A percentile compares a stretch with the other conserved stretches of the same genome.
Conservation (phyloP, 2,888 invertebrate species). For the Drosophila recens region DNA sequence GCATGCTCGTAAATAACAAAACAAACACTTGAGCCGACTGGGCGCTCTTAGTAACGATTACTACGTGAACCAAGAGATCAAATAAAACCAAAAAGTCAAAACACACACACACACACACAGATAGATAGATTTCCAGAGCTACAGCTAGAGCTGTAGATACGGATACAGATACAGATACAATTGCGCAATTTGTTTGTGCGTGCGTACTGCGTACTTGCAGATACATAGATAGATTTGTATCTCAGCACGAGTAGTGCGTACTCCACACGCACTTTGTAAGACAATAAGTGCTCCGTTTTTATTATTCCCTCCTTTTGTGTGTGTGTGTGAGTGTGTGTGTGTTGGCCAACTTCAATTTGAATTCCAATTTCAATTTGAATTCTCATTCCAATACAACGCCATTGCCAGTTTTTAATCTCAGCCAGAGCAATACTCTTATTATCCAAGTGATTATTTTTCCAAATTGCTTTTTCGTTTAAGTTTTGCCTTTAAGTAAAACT, state of each 20-base stretch:
- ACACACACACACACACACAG: constrained; percentile 8
- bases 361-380: constrained; percentile 14
- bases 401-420: constrained; percentile 23
- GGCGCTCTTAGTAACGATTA: constrained; percentile 36
- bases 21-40: constrained; percentile 63
- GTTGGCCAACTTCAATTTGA: constrained; percentile 26
- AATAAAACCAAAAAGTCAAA: constrained; percentile 1
- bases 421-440: constrained; percentile 4
- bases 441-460: constrained; percentile 11
- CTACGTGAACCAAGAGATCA: constrained; percentile 37
- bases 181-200: constrained; percentile 70
- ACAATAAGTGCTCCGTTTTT: constrained; percentile 22
- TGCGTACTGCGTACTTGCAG: constrained; percentile 37
- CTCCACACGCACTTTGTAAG: constrained; percentile 22
- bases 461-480: constrained; percentile 8
- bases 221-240: constrained; percentile 34
- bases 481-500: constrained; percentile 19
- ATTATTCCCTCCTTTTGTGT: not conserved
- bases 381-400: not conserved
- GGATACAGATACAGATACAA: constrained; percentile 14
- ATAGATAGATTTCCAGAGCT: constrained; percentile 21
- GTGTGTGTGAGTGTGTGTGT: not conserved
- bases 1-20: constrained; percentile 57
- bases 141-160: constrained; percentile 21
- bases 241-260: constrained; percentile 32